Base-by-base conservation (phyloP, 92 coral and sea anemone genomes). In the Siderastrea siderea region DNA sequence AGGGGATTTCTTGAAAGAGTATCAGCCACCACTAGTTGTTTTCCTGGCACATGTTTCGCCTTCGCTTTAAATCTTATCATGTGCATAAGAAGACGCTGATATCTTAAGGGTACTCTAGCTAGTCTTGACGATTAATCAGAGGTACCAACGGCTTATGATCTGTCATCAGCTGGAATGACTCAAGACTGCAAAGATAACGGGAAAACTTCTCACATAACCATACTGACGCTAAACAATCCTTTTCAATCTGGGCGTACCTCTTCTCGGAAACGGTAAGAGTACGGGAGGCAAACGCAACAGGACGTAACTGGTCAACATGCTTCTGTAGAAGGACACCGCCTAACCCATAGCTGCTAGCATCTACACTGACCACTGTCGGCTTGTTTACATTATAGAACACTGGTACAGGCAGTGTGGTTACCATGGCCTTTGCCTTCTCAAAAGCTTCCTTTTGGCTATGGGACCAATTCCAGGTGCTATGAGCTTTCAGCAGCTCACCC, bases 71-170 rank as follows among this genome's bases (percentile, higher is more conserved):
- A 94, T 50, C 93, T 77, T 79, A 90, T 85, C 86, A 94, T n/a
- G 43, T 86, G 91, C 93, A 91, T 88, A 17, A 87, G 80, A 19
- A 94, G 96, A 7, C 90, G 89, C 46, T 94, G 94, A 81, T 91
- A 91, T 77, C 88, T 67, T 64, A 91, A 45, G 9, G 93, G 96
- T 6, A 71, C 83, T 53, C 75, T 68, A 50, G 84, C 83, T 26
- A 90, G 63, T 84, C 88, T 26, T 80, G 86, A 12, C 69, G 80
- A 17, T 90, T 87, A 71, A 87, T 79, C 87, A 90, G 78, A 13
- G 94, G 94, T 14, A 90, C 94, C 6, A 93, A 86, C 12, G 91
- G 94, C 82, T 87, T 83, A 71, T 90, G 96, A 73, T 93, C 92
- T 45, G 92, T 93, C 17, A 73, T 79, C 44, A 90, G 77, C 81